Conservation (phyloP, 2,797 vertebrate genomes). For the Thaleichthys pacificus region DNA sequence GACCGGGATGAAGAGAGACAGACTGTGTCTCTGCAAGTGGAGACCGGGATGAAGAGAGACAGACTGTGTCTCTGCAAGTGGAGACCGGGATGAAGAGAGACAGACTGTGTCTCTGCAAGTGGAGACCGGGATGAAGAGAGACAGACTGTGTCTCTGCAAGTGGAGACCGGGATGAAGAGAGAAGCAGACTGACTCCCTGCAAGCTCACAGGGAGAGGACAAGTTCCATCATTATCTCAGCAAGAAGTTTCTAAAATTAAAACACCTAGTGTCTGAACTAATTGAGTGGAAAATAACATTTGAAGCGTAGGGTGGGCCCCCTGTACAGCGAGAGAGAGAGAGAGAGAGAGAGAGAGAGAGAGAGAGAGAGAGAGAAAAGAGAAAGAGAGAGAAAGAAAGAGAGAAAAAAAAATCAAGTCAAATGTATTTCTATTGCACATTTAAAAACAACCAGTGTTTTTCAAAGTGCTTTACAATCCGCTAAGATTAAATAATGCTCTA, state of each 20-base stretch:
- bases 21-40: background rate
- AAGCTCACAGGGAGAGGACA: background rate
- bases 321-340: background rate
- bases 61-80: background rate
- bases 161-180: background rate
- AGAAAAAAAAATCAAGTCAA: background rate
- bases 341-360: background rate
- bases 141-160: no score
- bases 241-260: constrained; percentile 10
- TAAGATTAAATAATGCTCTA: no score
- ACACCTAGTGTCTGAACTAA: constrained; percentile 5
- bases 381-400: background rate
- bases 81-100: background rate
- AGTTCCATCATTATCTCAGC: constrained; percentile 4
- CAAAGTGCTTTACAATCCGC: no score
- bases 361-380: background rate
- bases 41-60: background rate
- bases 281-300: constrained; percentile 1
- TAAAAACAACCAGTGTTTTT: no score
- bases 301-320: background rate
- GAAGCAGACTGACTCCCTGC: background rate
- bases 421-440: background rate
- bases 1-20: background rate
- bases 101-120: no score
- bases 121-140: background rate